phyloP scores from a whole-genome alignment of 2,113 vertebrate species.

The Spea bombifrons region DNA sequence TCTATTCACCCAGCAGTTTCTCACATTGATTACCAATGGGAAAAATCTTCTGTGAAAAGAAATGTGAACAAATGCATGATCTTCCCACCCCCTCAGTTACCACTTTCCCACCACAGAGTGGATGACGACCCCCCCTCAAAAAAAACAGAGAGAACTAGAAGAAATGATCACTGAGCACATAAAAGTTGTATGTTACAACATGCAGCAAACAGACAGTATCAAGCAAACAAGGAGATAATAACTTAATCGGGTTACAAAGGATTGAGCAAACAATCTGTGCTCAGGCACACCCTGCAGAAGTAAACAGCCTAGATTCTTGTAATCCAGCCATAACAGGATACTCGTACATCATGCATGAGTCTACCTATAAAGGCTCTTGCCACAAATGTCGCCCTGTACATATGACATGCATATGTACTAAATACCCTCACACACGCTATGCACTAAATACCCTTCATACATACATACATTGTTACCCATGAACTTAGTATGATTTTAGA shows the following conservation, averaged over 20 bases:
- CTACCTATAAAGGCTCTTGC: too few species aligned
- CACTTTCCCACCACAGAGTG: background rate
- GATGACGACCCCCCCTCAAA: background rate
- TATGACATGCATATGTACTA: too few species aligned
- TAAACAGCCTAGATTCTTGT: conserved; percentile 7
- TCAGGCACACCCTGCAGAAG: conserved; percentile 14
- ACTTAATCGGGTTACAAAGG: conserved; percentile 38
- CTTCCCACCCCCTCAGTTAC: conserved; percentile 11
- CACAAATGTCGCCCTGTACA: too few species aligned
- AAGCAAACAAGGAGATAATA: conserved; percentile 32
- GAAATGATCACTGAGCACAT: background rate
- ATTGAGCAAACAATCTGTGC: conserved; percentile 23
- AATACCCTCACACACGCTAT: too few species aligned
- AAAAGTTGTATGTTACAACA: background rate
- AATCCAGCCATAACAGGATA: background rate
- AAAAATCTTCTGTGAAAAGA: conserved; percentile 33
- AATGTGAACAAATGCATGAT: background rate
- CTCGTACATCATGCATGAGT: too few species aligned
- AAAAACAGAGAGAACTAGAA: background rate
- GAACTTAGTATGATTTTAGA: too few species aligned
- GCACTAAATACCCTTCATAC: too few species aligned
- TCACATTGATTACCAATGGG: conserved; percentile 45
- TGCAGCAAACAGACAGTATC: background rate
- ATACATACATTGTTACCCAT: too few species aligned
- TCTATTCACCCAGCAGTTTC: conserved; percentile 31